Base-by-base conservation (phyloP, 2,113 vertebrate genomes). In the Notarius quadriscutis region DNA sequence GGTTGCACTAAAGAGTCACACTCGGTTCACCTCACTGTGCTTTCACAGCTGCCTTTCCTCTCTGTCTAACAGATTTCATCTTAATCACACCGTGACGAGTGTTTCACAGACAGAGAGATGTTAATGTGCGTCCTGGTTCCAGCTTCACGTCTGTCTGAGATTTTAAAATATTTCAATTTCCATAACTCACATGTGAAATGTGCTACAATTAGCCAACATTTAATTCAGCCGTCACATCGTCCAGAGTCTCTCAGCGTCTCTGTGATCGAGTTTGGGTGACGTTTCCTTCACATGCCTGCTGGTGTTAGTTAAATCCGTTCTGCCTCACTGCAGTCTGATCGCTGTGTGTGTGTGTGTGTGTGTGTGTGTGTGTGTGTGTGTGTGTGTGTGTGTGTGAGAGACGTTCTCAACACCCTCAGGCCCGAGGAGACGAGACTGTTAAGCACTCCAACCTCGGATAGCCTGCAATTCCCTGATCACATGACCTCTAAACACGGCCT, bases 401-500 rank as follows among this genome's bases (percentile, higher is more conserved):
- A 34, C 15, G 50, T 75, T 17, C 18, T 27, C 67, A 6, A 20
- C 25, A 77, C 63, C 5, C 7, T 15, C 14, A 27, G 34, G 34
- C 65, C 20, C 15, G 27, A 84, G 57, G 74, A 86, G 51, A 81
- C 41, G 6, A n/a, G 22, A 48, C 67, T 50, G 71, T 63, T 88
- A 80, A 72, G 34, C 30, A 9, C 5, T 7, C 34, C 48, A 34
- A 72, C 71, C 69, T 34, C 14, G 11, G 63, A 81, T 30, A 74
- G 71, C 86, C 91, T 80, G 48, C 67, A 53, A 63, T 74, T 30
- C 81, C 77, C 53, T 81, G 67, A 81, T 89, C 85, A 88, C 84
- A 88, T 90, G 60, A 88, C 86, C 79, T 83, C 71, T 84, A 83
- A 80, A 74, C 86, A 84, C 6, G 30, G 71, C 81, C 53, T 27